Percentiles rank a stretch among this genome's conserved stretches.
These are phyloP conservation scores for Agrochola lota DNA, from an alignment of 2,888 invertebrate genomes.

Conservation along the genomic window DNA sequence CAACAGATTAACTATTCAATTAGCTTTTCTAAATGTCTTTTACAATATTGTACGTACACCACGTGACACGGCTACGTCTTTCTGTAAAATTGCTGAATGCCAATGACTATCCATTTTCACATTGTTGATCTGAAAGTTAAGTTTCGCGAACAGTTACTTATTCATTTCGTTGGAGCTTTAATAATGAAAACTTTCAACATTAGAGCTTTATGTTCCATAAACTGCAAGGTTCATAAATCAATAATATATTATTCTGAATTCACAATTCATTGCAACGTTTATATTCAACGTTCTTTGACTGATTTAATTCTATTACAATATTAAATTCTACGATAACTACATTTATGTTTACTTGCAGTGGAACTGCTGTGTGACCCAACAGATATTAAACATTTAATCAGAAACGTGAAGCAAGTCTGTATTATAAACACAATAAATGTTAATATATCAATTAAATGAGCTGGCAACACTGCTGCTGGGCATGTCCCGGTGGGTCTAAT, in stretches of 20 bases:
- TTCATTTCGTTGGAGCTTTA: slow-evolving; percentile 11
- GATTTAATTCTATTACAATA: slow-evolving; percentile 34
- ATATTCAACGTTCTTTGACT: slow-evolving; percentile 17
- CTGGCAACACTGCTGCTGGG: slow-evolving; percentile 2
- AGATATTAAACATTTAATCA: slow-evolving; percentile 17
- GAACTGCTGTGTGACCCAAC: background rate
- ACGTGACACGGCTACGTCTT: background rate
- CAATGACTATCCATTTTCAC: background rate
- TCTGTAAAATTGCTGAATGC: background rate
- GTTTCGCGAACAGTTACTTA: slow-evolving; percentile 11
- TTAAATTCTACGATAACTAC: slow-evolving; percentile 12
- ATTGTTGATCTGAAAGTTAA: slow-evolving; percentile 8
- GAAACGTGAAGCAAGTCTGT: slow-evolving; percentile 26
- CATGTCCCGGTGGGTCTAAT: background rate
- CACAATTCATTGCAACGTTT: slow-evolving; percentile 30
- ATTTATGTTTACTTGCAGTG: background rate
- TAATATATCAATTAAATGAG: slow-evolving; percentile 41
- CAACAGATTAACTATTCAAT: background rate
- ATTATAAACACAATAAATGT: slow-evolving; percentile 28
- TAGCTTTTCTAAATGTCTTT: background rate
- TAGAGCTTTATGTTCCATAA: slow-evolving; percentile 12
- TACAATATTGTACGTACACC: background rate
- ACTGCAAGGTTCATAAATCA: background rate
- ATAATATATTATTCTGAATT: slow-evolving; percentile 38
- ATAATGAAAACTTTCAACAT: slow-evolving; percentile 27